These are phyloP conservation scores for Anthoscopus minutus DNA, from an alignment of 2,113 vertebrate species.

Conservation along the genomic window DNA sequence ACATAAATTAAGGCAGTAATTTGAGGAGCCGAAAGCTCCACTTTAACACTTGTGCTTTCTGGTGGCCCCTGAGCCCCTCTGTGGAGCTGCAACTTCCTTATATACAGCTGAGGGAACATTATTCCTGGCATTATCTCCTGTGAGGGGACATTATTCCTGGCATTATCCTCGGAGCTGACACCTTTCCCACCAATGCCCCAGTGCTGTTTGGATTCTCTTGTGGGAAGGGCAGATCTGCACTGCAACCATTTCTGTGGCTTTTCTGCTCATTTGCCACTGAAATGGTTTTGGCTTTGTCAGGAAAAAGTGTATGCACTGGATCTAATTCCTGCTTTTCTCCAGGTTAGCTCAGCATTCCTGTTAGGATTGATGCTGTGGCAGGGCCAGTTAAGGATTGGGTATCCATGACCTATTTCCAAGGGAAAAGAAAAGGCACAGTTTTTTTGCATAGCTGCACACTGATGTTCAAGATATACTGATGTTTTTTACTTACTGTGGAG, in stretches of 20 bases:
- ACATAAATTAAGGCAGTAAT: conserved; percentile 55
- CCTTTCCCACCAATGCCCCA: neutral
- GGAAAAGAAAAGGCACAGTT: neutral
- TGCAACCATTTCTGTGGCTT: neutral
- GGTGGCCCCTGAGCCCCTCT: conserved; percentile 21
- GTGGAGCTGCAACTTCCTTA: conserved; percentile 37
- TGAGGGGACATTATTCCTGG: conserved; percentile 21
- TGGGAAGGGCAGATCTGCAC: neutral
- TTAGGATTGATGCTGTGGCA: neutral
- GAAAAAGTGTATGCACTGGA: neutral
- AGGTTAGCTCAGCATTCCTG: neutral
- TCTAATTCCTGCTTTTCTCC: neutral
- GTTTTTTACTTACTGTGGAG: neutral
- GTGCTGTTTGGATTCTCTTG: neutral
- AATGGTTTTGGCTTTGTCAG: neutral
- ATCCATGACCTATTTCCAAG: neutral
- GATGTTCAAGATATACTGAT: neutral
- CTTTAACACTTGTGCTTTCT: conserved; percentile 36
- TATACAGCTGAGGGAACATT: neutral
- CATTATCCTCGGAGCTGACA: neutral
- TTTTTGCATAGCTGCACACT: neutral
- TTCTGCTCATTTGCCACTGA: neutral
- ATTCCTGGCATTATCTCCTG: neutral
- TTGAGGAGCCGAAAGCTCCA: conserved; percentile 27
- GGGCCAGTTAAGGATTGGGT: neutral